Conservation (phyloP, 2,888 invertebrate species). For the Drosophila neonasuta region DNA sequence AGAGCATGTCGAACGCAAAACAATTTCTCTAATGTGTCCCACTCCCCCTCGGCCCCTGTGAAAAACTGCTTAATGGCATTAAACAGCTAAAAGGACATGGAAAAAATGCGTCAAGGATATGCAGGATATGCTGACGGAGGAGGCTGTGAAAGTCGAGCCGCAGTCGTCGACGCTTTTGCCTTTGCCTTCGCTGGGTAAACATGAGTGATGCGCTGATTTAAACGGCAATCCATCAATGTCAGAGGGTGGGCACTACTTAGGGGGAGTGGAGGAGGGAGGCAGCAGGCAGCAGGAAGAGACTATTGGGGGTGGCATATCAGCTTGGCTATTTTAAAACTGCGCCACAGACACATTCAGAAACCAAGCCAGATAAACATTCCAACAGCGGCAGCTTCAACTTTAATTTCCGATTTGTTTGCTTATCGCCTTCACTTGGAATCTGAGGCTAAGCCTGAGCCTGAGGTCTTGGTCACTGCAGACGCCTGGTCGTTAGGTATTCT, state of each 20-base stretch:
- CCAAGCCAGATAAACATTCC: constrained; percentile 51
- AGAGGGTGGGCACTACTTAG: constrained; percentile 44
- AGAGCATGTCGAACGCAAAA: constrained; percentile 46
- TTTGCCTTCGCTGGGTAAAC: constrained; percentile 56
- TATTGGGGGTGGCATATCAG: constrained; percentile 34
- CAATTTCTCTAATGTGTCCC: constrained; percentile 72
- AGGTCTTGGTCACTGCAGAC: constrained; percentile 36
- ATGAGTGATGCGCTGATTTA: constrained; percentile 81
- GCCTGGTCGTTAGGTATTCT: constrained; percentile 34
- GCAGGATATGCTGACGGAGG: constrained; percentile 9
- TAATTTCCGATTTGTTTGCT: constrained; percentile 75
- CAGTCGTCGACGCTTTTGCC: constrained; percentile 32
- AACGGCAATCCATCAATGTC: constrained; percentile 83
- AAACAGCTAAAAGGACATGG: constrained; percentile 38
- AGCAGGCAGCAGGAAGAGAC: constrained; percentile 13
- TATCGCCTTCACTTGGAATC: constrained; percentile 50
- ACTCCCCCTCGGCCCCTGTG: constrained; percentile 10
- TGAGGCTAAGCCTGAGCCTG: not conserved
- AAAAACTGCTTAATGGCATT: constrained; percentile 75
- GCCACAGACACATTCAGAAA: constrained; percentile 26
- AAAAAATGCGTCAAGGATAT: constrained; percentile 58
- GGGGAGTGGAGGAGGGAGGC: not conserved
- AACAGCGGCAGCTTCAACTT: constrained; percentile 61
- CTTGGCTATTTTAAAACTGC: constrained; percentile 60
- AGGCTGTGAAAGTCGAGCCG: constrained; percentile 65